Evolutionary conservation across 2,797 vertebrate genomes (phyloP).

Genomic region (Acipenser oxyrinchus): DNA sequence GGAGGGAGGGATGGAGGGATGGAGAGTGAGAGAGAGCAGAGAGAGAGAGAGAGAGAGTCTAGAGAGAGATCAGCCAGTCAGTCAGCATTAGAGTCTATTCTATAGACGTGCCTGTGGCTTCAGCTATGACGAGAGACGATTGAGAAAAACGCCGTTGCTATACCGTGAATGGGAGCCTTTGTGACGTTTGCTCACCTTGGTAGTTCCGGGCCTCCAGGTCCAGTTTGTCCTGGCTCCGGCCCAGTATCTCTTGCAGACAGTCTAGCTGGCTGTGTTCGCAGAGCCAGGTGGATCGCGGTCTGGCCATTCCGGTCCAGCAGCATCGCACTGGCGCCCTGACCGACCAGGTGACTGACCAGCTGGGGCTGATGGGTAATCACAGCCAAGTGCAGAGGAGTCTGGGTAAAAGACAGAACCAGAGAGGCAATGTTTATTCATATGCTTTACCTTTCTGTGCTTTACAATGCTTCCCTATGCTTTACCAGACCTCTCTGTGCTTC

Average conservation of each 20-base stretch:
- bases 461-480: too few relatives aligned
- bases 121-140: too few relatives aligned
- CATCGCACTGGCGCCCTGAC: constrained; percentile 60
- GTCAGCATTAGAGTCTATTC: too few relatives aligned
- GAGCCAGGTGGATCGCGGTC: constrained; percentile 69
- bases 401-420: constrained; percentile 6
- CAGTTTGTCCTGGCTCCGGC: constrained; percentile 22
- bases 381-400: constrained; percentile 83
- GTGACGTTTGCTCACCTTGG: constrained; percentile 52
- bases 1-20: too few relatives aligned
- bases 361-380: constrained; percentile 68
- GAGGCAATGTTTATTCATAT: neutral
- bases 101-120: too few relatives aligned
- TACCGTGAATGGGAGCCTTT: too few relatives aligned
- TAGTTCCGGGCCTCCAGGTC: constrained; percentile 74
- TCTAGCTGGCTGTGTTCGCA: constrained; percentile 64
- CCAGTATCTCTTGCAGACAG: constrained; percentile 61
- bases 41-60: too few relatives aligned
- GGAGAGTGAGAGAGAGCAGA: too few relatives aligned
- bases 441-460: too few relatives aligned
- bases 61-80: too few relatives aligned
- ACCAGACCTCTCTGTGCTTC: too few relatives aligned
- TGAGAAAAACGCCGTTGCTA: too few relatives aligned
- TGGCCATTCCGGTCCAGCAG: constrained; percentile 78
- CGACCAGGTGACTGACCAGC: constrained; percentile 59